These are phyloP conservation scores for Macrosteles quadrilineatus DNA, from an alignment of 1,140 invertebrate genomes.

Conservation along the genomic window DNA sequence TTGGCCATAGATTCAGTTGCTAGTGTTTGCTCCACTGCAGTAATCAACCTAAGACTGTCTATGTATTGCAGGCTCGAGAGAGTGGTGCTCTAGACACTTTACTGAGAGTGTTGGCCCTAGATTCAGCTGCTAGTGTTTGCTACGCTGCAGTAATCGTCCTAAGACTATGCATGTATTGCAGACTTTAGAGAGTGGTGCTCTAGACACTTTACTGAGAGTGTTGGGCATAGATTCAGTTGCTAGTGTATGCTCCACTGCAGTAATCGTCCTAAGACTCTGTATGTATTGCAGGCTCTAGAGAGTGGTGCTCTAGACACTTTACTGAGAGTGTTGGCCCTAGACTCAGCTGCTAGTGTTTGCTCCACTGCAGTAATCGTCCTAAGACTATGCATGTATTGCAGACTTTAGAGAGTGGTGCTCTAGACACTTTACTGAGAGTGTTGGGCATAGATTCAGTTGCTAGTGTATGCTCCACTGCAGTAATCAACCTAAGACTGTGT, in stretches of 20 bases:
- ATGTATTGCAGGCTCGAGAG: slow-evolving; percentile 58
- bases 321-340: slow-evolving; percentile 59
- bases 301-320: slow-evolving; percentile 60
- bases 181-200: too few relatives aligned
- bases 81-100: slow-evolving; percentile 60
- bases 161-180: too few relatives aligned
- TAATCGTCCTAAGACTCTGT: too few relatives aligned
- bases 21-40: slow-evolving; percentile 54
- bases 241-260: too few relatives aligned
- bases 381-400: too few relatives aligned
- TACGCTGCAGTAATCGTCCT: slow-evolving; percentile 64
- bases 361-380: slow-evolving; percentile 64
- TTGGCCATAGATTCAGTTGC: slow-evolving; percentile 56
- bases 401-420: too few relatives aligned
- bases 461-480: too few relatives aligned
- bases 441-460: too few relatives aligned
- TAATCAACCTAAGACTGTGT: too few relatives aligned
- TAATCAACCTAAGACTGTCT: slow-evolving; percentile 72
- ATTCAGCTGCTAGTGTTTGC: slow-evolving; percentile 53
- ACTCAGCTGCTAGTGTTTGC: slow-evolving; percentile 53
- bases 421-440: too few relatives aligned
- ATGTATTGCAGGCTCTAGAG: slow-evolving; percentile 58
- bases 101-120: slow-evolving; percentile 59
- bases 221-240: too few relatives aligned
- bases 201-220: too few relatives aligned